Evolutionary conservation across 2,888 invertebrate species (phyloP), one percentile per base, ranked within the genome.

Genomic region (Linnaemya vulpina): DNA sequence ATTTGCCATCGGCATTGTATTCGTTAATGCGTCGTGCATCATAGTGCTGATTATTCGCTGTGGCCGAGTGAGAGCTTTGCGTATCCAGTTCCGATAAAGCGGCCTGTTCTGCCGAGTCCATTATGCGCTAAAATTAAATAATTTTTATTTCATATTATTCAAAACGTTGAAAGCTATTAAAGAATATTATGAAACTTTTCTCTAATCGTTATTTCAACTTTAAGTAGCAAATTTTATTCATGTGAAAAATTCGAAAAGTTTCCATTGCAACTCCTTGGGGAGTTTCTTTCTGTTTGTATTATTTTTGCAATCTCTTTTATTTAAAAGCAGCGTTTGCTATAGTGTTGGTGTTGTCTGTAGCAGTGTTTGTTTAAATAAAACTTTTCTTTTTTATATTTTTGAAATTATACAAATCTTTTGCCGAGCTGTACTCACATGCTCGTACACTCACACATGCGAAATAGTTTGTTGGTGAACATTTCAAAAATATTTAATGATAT

Each of bases 31-130:
- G 96, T 89, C 97, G 95, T 58, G 97, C 96, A 91, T 97, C 97
- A 89, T 95, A 95, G 92, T 96, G 97, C 80, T 91, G 91, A 91
- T 94, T 93, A 91, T 94, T 93, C 88, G 94, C 91, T 89, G 95
- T 93, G 63, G 94, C 93, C 35, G 89, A 88, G 15, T 88, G 89
- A 4, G 89, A 89, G 15, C 89, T 87, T 81, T 92, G 92, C 0
- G 90, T 87, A 85, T 94, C 94, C 79, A 94, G 92, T 89, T 95
- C 94, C 15, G 97, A 94, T 17, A 97, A 94, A 0, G 97, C 97
- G 0, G 97, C 97, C 91, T 96, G 95, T 91, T 98, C 97, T 0
- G 97, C 97, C 15, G 96, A 97, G 92, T 98, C 97, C 95, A 97
- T 97, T 90, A 98, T 96, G 88, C 97, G 95, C 97, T 98, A 93